Evolutionary conservation across 2,797 vertebrate genomes (phyloP), one percentile per base, ranked within the genome.

Genomic region (Amphiprion clarkii): DNA sequence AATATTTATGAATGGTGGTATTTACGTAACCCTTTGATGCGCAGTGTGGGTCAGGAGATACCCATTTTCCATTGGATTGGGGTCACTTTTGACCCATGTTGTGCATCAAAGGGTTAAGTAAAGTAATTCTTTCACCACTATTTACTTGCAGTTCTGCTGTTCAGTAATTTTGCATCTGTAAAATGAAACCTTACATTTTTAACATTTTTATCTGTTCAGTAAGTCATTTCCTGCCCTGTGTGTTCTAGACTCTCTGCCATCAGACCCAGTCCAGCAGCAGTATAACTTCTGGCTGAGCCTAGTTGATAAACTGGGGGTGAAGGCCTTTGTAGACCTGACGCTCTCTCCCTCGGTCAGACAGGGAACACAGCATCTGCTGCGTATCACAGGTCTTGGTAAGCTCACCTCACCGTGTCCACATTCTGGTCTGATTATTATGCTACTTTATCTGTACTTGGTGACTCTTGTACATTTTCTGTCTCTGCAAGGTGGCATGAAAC

Each of bases 201-300:
- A 17, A 23, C 17, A 19, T 49, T 49, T 48, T 9, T 16, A 36
- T 6, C 4, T 4, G 4, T 33, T 7, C 29, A 19, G 14, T 62
- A 4, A 52, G 31, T 60, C 17, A 0, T 46, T 48, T n/a, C 42
- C 39, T 76, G 7, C 3, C 4, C 25, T 21, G 25, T 82, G 23
- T 77, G n/a, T 86, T 78, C 21, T 56, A 98, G 97, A 98, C 61
- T 51, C 91, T 0, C 69, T 97, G 52, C 96, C 97, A 0, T 94
- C 96, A 0, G 97, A 98, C 87, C 97, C 97, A 0, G 91, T 98
- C 19, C 96, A 98, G 94, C 95, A 96, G 2, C 96, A 98, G 89
- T 98, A 97, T 16, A 97, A 96, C 86, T 97, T 96, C 59, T 98
- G 97, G 97, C 87, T 98, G 78, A 97, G 97, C 83, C 92, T 98